Evolutionary conservation across 37 sponge, comb jelly and placozoan genomes (phyloP), one percentile per base, ranked within the genome.

Genomic region (Agelas oroides): DNA sequence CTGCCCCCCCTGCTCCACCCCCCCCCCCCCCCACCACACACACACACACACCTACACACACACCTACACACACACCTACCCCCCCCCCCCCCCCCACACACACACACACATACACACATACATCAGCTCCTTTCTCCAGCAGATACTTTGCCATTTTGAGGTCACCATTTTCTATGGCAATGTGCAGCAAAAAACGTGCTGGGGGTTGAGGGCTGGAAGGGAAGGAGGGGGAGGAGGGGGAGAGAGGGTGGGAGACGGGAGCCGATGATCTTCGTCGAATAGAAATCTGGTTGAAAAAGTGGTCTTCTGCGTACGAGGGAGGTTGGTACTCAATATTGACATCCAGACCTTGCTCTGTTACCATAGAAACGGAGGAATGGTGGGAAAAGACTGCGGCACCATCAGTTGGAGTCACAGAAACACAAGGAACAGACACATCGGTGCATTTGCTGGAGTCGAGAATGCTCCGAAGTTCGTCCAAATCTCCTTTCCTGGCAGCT

Each of bases 61-160:
- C 46, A 46, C 46, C 3, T 8, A 46, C 46, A 46, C 46, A 46
- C 46, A 46, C 46, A 46, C 46, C 3, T 8, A 46, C 46, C 3
- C 46, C 3, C 46, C 3, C 46, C 3, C 46, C 3, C 46, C 3
- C 46, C 3, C 46, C 3, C 46, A 46, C 46, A 46, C 46, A 46
- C 46, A 46, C 46, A 46, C 46, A 46, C 46, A 46, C 58, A 76
- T 34, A 76, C 34, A 59, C 61, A 68, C 67, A 81, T 55, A 93
- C 94, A 84, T 94, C 79, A 62, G 95, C 92, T 79, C 86, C 89
- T 59, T 88, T 88, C 27, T 80, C 73, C 53, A 94, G 70, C 21
- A 94, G 63, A 58, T 68, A 87, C 8, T 6, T 58, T 1, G 85
- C 59, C 95, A 94, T 90, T 1, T 87, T 82, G 38, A 85, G 35